Evolutionary conservation across 2,797 vertebrate genomes (phyloP).

Genomic region (Malurus leucopterus): DNA sequence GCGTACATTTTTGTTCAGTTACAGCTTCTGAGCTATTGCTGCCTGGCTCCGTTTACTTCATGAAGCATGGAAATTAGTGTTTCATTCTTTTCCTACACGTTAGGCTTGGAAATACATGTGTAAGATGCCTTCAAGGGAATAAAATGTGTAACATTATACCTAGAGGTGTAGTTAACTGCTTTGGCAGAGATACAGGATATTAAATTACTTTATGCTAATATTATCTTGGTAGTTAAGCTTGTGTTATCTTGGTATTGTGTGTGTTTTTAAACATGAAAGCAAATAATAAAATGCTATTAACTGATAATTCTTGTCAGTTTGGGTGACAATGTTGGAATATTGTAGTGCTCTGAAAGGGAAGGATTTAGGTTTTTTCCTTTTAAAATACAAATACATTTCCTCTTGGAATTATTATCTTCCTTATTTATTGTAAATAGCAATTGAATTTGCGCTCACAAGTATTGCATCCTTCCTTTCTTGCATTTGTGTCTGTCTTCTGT

Average conservation of each 20-base stretch:
- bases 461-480: neutral
- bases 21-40: neutral
- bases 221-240: neutral
- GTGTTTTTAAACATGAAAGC: neutral
- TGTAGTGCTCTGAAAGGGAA: neutral
- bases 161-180: neutral
- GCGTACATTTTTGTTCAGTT: neutral
- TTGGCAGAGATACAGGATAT: neutral
- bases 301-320: neutral
- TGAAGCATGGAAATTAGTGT: neutral
- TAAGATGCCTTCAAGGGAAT: neutral
- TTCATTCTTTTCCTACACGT: neutral
- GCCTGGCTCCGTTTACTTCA: neutral
- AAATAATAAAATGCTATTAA: neutral
- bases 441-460: neutral
- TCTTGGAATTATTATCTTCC: neutral
- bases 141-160: neutral
- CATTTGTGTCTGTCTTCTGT: neutral
- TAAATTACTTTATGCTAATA: constrained; percentile 16
- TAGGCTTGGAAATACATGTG: neutral
- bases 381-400: neutral
- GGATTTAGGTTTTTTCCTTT: neutral
- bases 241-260: constrained; percentile 10
- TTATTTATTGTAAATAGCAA: neutral
- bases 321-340: neutral